Conservation (phyloP, 92 coral and sea anemone genomes). For the Galaxea fascicularis region DNA sequence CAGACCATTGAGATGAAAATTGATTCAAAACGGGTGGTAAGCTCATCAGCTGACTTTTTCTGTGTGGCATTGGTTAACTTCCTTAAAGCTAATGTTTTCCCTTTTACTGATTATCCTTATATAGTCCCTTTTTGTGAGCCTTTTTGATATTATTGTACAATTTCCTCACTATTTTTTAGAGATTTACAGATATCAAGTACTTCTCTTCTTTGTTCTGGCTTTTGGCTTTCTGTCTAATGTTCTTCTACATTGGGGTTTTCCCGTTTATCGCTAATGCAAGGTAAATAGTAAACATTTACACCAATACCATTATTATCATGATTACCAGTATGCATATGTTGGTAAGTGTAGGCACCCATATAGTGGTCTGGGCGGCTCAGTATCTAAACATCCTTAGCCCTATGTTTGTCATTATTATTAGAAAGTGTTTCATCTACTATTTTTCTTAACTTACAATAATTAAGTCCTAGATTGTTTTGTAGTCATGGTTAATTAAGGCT, state of each 20-base stretch:
- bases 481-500: not conserved
- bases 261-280: conserved; percentile 93
- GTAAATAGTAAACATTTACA: conserved; percentile 27
- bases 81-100: too few species aligned
- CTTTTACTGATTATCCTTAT: not conserved
- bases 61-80: not conserved
- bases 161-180: conserved; percentile 34
- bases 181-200: conserved; percentile 80
- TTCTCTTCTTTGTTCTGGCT: conserved; percentile 83
- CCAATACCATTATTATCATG: too few species aligned
- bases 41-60: not conserved
- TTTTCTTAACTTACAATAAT: too few species aligned
- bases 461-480: not conserved
- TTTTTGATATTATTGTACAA: not conserved
- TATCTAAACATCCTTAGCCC: too few species aligned
- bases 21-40: conserved; percentile 78
- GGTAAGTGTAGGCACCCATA: too few species aligned
- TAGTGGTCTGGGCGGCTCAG: too few species aligned
- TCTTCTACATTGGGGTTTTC: conserved; percentile 89
- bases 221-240: conserved; percentile 82
- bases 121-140: not conserved
- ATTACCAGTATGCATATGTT: too few species aligned
- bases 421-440: too few species aligned
- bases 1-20: conserved; percentile 78
- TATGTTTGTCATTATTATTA: too few species aligned